phyloP scores from a whole-genome alignment of 2,797 vertebrate species.

The Silurus lanzhouensis region DNA sequence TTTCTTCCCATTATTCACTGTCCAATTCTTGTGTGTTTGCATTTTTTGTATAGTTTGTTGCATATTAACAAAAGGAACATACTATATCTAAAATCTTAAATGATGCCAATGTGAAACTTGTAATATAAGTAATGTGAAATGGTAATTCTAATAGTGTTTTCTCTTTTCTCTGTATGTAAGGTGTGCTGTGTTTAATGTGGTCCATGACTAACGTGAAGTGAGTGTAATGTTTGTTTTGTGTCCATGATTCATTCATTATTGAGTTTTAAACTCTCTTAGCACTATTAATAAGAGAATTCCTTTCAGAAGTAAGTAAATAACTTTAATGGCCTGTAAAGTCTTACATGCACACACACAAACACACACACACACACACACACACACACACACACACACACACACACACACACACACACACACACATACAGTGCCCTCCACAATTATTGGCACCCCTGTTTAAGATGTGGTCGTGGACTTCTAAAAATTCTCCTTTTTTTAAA shows the following conservation, averaged over 20 bases:
- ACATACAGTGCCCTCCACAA: no score
- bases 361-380: conserved; percentile 15
- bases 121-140: not conserved
- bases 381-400: not conserved
- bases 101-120: not conserved
- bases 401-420: no score
- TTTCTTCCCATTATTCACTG: no score
- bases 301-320: not conserved
- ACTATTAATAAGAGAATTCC: not conserved
- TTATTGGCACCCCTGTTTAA: no score
- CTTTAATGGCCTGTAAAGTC: not conserved
- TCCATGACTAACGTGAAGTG: not conserved
- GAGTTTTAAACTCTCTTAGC: not conserved
- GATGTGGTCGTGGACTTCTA: no score
- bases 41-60: no score
- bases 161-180: not conserved
- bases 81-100: no score
- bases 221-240: not conserved
- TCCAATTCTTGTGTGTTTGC: no score
- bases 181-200: not conserved
- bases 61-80: no score
- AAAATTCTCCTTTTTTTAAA: no score
- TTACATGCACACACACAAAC: not conserved
- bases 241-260: not conserved
- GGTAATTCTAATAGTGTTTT: no score